Evolutionary conservation across 2,888 invertebrate genomes (phyloP).

Genomic region (Platycheirus rosarum): DNA sequence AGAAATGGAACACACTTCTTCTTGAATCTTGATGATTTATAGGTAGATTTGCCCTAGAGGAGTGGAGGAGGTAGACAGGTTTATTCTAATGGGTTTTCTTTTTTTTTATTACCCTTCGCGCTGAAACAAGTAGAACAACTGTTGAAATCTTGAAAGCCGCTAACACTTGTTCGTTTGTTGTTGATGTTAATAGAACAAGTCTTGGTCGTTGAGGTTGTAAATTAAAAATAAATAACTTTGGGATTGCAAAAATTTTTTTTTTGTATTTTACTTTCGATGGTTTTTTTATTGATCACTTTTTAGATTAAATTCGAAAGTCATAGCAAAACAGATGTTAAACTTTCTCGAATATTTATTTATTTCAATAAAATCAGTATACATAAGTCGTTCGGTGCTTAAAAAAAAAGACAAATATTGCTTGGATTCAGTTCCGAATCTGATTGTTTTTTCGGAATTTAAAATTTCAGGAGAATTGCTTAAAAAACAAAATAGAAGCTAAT

Average conservation of each 20-base stretch:
- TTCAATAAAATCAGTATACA: too few species aligned
- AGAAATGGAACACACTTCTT: slow-evolving; percentile 13
- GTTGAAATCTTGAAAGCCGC: background rate
- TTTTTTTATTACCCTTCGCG: background rate
- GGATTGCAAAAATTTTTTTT: background rate
- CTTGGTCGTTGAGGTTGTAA: background rate
- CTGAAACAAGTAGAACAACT: slow-evolving; percentile 16
- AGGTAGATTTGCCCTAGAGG: background rate
- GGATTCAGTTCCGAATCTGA: too few species aligned
- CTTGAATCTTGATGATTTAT: background rate
- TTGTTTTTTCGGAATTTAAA: too few species aligned
- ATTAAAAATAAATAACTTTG: background rate
- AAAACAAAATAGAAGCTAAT: too few species aligned
- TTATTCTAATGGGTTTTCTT: background rate
- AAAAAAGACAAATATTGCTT: too few species aligned
- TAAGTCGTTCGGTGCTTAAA: too few species aligned
- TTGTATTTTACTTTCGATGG: background rate
- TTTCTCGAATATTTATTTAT: too few species aligned
- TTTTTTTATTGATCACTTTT: too few species aligned
- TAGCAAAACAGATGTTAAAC: too few species aligned
- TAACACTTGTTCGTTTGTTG: slow-evolving; percentile 10
- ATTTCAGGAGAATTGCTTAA: too few species aligned
- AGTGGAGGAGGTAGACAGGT: too few species aligned
- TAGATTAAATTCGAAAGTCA: too few species aligned
- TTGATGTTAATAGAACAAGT: background rate